Evolutionary conservation across 2,113 vertebrate species (phyloP).

Genomic region (Mesocricetus auratus): DNA sequence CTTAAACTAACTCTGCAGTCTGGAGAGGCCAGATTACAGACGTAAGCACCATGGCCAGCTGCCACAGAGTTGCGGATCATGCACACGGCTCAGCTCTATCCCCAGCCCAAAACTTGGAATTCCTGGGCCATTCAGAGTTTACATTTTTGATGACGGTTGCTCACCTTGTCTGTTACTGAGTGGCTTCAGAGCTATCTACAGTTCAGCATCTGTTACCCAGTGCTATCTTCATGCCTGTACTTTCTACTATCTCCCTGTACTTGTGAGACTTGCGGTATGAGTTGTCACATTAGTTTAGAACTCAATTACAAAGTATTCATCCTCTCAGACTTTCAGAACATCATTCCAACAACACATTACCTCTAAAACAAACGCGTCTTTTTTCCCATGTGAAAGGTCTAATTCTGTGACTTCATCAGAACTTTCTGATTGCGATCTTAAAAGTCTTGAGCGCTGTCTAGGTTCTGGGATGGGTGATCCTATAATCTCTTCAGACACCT

Average conservation of each 20-base stretch:
- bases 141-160: background rate
- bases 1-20: background rate
- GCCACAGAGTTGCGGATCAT: background rate
- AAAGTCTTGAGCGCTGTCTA: constrained; percentile 93
- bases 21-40: background rate
- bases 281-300: background rate
- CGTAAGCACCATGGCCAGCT: background rate
- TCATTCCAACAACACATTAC: constrained; percentile 82
- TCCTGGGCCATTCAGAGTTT: background rate
- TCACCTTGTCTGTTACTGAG: background rate
- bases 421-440: constrained; percentile 98
- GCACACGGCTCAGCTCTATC: background rate
- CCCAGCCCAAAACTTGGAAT: background rate
- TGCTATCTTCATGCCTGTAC: constrained; percentile 14
- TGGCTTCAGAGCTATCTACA: constrained; percentile 17
- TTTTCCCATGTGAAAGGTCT: constrained; percentile 98
- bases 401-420: constrained; percentile 97
- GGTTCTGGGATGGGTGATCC: constrained; percentile 97
- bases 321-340: background rate
- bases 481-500: constrained; percentile 91
- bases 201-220: background rate
- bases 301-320: background rate
- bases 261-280: background rate
- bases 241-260: background rate
- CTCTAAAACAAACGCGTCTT: constrained; percentile 99